Evolutionary conservation across 2,888 invertebrate species (phyloP).

Genomic region (Dysmachus trigonus): DNA sequence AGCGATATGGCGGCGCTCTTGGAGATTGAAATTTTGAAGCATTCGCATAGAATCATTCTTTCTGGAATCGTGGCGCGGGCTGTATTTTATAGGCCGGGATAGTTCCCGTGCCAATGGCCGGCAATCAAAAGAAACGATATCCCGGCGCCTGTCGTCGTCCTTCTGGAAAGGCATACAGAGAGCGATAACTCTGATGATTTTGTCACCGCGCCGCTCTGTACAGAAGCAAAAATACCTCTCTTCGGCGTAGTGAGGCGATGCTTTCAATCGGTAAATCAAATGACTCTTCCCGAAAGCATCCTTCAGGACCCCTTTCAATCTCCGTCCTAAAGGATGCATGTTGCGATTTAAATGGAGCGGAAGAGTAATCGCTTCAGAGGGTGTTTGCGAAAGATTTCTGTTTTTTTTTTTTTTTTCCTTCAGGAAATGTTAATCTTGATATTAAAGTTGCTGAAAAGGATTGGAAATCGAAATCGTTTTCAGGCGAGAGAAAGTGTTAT

Average conservation of each 20-base stretch:
- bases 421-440: not conserved
- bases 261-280: not conserved
- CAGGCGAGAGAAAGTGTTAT: not conserved
- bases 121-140: not conserved
- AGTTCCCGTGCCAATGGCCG: not conserved
- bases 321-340: not conserved
- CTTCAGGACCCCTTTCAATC: not conserved
- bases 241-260: not conserved
- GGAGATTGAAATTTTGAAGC: slow-evolving; percentile 11
- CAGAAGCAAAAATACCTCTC: not conserved
- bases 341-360: not conserved
- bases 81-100: not conserved
- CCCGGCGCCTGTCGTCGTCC: not conserved
- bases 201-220: not conserved
- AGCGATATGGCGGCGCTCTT: not conserved
- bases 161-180: not conserved
- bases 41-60: not conserved
- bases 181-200: not conserved
- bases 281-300: not conserved
- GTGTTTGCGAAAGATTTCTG: not conserved
- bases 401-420: not conserved
- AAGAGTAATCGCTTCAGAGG: not conserved
- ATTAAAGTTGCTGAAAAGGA: not conserved
- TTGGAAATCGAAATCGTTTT: not conserved
- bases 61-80: not conserved